Evolutionary conservation across 2,797 vertebrate genomes (phyloP).

Genomic region (Spondyliosoma cantharus): DNA sequence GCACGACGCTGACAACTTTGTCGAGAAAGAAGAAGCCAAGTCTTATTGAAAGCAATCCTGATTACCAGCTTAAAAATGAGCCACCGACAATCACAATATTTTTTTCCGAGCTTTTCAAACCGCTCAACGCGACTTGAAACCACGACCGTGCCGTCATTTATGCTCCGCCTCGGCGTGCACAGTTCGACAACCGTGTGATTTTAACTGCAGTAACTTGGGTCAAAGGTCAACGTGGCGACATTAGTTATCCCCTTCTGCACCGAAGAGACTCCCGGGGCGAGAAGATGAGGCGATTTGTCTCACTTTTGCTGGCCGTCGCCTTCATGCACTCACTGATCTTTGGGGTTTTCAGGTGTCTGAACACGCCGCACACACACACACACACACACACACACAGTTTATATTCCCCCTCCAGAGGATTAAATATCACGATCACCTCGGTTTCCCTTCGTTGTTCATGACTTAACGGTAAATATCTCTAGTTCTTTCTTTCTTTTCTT

Average conservation of each 20-base stretch:
- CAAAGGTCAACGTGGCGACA: constrained; percentile 12
- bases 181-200: not conserved
- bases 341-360: not conserved
- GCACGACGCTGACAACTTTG: too few species aligned
- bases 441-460: not conserved
- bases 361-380: constrained; percentile 11
- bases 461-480: not conserved
- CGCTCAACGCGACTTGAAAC: too few species aligned
- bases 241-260: not conserved
- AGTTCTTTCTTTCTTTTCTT: not conserved
- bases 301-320: constrained; percentile 2
- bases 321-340: not conserved
- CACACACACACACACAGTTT: constrained; percentile 17
- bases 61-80: too few species aligned
- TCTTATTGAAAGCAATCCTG: too few species aligned
- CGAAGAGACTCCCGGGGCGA: constrained; percentile 9
- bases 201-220: not conserved
- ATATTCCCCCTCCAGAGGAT: constrained; percentile 31
- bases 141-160: too few species aligned
- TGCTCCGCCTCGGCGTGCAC: not conserved
- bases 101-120: too few species aligned
- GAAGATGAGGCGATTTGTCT: constrained; percentile 13
- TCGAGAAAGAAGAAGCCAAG: too few species aligned
- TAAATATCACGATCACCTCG: not conserved
- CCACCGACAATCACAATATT: too few species aligned